Evolutionary conservation across 2,113 vertebrate genomes (phyloP).

Genomic region (Sebastes schlegelii): DNA sequence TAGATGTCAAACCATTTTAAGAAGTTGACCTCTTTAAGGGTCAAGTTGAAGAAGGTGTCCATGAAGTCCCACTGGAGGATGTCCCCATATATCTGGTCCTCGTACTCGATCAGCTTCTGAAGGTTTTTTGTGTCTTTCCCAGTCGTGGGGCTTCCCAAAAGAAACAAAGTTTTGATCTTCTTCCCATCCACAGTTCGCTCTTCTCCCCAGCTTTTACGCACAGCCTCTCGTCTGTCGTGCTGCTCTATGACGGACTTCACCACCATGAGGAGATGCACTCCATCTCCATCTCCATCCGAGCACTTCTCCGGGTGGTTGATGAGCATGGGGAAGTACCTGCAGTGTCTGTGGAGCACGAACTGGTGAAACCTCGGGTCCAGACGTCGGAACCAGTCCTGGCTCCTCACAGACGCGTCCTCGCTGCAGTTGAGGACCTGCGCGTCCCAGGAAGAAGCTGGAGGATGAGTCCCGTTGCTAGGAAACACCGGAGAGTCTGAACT

Average conservation of each 20-base stretch:
- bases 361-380: slow-evolving; percentile 83
- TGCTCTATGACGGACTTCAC: slow-evolving; percentile 87
- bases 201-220: slow-evolving; percentile 84
- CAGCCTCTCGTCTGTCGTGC: slow-evolving; percentile 85
- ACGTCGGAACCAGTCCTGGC: slow-evolving; percentile 79
- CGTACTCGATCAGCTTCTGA: slow-evolving; percentile 85
- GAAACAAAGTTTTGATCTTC: slow-evolving; percentile 83
- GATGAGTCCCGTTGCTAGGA: slow-evolving; percentile 41
- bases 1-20: slow-evolving; percentile 86
- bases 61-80: slow-evolving; percentile 89
- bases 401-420: slow-evolving; percentile 71
- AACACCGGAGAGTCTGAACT: not conserved
- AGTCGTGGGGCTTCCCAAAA: slow-evolving; percentile 80
- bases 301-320: slow-evolving; percentile 88
- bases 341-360: slow-evolving; percentile 85
- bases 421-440: slow-evolving; percentile 78
- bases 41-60: slow-evolving; percentile 89
- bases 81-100: slow-evolving; percentile 85
- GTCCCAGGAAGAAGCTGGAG: slow-evolving; percentile 73
- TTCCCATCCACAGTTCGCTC: slow-evolving; percentile 74
- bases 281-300: slow-evolving; percentile 41
- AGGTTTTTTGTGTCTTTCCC: slow-evolving; percentile 84
- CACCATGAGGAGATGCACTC: slow-evolving; percentile 83
- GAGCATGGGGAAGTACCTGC: slow-evolving; percentile 86
- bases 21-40: slow-evolving; percentile 88